Evolutionary conservation across 2,888 invertebrate genomes (phyloP).

Genomic region (Ophion ellenae): DNA sequence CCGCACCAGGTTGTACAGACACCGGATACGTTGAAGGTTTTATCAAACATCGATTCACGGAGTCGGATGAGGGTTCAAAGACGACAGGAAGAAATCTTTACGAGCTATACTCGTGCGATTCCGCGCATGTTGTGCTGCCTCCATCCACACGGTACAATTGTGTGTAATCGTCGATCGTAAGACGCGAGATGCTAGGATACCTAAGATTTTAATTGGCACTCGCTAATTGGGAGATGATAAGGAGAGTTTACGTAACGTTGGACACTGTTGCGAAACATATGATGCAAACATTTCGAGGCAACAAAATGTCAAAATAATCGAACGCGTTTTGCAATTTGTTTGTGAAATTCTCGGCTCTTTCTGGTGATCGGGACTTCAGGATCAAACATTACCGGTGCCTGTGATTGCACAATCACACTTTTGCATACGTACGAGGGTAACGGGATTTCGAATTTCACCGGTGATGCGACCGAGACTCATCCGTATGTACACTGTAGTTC

Average conservation of each 20-base stretch:
- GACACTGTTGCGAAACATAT: neutral
- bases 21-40: slow-evolving; percentile 52
- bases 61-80: slow-evolving; percentile 36
- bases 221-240: slow-evolving; percentile 53
- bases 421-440: slow-evolving; percentile 26
- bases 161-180: slow-evolving; percentile 40
- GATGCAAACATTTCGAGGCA: neutral
- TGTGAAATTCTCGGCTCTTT: no score
- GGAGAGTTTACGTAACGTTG: slow-evolving; percentile 7
- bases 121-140: slow-evolving; percentile 3
- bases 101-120: slow-evolving; percentile 6
- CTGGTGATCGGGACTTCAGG: no score
- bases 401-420: neutral
- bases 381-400: no score
- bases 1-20: slow-evolving; percentile 13
- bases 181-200: slow-evolving; percentile 31
- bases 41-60: slow-evolving; percentile 54
- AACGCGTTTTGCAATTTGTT: neutral
- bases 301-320: neutral
- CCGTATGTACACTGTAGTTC: neutral
- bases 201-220: slow-evolving; percentile 49
- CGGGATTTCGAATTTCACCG: slow-evolving; percentile 40
- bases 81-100: neutral
- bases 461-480: neutral
- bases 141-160: slow-evolving; percentile 1